These are phyloP conservation scores for Tipula vernalis DNA, from an alignment of 2,888 invertebrate genomes.

Conservation along the genomic window DNA sequence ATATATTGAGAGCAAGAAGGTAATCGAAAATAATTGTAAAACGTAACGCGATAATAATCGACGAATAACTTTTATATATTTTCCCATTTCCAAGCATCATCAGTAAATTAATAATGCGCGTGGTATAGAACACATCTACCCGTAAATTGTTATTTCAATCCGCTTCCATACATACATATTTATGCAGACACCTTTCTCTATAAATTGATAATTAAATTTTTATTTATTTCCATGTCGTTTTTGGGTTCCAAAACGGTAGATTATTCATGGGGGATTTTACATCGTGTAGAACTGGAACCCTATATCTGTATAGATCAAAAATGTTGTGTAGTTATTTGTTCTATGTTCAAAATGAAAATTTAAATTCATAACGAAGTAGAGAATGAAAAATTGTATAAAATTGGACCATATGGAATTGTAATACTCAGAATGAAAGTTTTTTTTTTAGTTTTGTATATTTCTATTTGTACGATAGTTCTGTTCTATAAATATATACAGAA, in stretches of 20 bases:
- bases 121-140: no score
- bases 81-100: no score
- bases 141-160: no score
- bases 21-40: neutral
- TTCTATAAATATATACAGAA: neutral
- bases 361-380: neutral
- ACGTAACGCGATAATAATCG: neutral
- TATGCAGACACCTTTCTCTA: no score
- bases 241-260: neutral
- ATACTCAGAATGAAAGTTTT: neutral
- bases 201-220: neutral
- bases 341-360: neutral
- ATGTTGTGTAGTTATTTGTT: neutral
- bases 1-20: neutral
- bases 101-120: no score
- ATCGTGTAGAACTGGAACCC: neutral
- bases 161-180: no score
- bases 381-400: neutral
- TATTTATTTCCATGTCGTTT: neutral
- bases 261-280: neutral
- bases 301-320: neutral
- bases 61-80: neutral
- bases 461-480: neutral
- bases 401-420: neutral
- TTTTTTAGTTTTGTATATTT: neutral